A percentile compares a stretch with the other conserved stretches of the same genome.
These are phyloP conservation scores for Epicampocera succincta DNA, from an alignment of 2,888 invertebrate species.

Conservation along the genomic window DNA sequence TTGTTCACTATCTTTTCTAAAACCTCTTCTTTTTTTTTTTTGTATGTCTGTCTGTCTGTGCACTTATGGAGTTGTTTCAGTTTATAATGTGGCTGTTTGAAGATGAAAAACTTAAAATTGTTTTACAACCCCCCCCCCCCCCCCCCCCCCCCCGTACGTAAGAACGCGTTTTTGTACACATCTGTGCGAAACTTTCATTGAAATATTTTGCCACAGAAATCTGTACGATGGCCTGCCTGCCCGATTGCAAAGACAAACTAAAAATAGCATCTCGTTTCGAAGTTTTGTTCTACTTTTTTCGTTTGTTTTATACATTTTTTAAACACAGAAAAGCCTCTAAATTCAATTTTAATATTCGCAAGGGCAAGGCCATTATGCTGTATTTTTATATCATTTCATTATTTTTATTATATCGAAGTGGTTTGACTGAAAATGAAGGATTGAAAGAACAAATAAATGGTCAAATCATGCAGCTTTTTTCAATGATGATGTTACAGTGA, in stretches of 20 bases:
- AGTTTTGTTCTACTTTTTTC: slow-evolving; percentile 30
- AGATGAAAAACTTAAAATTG: background rate
- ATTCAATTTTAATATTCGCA: slow-evolving; percentile 55
- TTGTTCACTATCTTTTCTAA: background rate
- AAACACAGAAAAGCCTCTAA: slow-evolving; percentile 15
- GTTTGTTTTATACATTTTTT: background rate
- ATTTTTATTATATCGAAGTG: background rate
- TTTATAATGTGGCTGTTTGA: slow-evolving; percentile 36
- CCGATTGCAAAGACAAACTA: slow-evolving; percentile 26
- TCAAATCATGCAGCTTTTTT: slow-evolving; percentile 5
- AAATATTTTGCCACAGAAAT: slow-evolving; percentile 8
- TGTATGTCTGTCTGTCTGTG: background rate
- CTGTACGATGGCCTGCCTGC: background rate
- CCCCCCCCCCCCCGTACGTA: background rate
- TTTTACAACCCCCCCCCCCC: background rate
- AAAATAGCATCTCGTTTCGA: slow-evolving; percentile 35
- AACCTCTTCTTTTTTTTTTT: background rate
- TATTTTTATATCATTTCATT: background rate
- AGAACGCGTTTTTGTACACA: slow-evolving; percentile 19
- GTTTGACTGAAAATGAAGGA: slow-evolving; percentile 8
- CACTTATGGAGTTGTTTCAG: slow-evolving; percentile 19
- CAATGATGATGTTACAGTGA: slow-evolving; percentile 9
- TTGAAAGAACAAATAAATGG: slow-evolving; percentile 10
- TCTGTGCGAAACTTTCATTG: slow-evolving; percentile 40
- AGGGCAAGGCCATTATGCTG: slow-evolving; percentile 45